Conservation (phyloP, 2,888 invertebrate species). For the Sarcophaga caerulescens region DNA sequence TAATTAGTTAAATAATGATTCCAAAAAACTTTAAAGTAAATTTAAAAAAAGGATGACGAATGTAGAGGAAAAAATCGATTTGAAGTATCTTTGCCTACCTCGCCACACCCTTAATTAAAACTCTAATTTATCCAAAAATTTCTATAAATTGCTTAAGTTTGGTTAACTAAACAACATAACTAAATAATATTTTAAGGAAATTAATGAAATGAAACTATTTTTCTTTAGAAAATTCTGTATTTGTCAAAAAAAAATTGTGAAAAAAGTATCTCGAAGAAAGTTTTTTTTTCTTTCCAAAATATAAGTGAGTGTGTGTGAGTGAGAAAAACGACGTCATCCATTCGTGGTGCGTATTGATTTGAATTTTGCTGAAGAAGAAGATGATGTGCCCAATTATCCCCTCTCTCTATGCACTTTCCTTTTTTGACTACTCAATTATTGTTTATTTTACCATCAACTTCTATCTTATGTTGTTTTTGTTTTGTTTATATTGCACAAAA, state of each 20-base stretch:
- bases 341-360: constrained; percentile 50
- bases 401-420: constrained; percentile 18
- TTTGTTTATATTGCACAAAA: not conserved
- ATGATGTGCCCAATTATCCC: constrained; percentile 36
- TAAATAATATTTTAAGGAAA: not conserved
- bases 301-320: constrained; percentile 39
- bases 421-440: constrained; percentile 10
- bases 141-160: constrained; percentile 18
- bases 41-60: constrained; percentile 1
- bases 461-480: constrained; percentile 6
- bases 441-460: not conserved
- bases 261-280: constrained; percentile 51
- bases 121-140: not conserved
- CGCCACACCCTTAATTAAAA: constrained; percentile 59
- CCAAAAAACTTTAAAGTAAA: not conserved
- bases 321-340: constrained; percentile 62
- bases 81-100: constrained; percentile 13
- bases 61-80: constrained; percentile 39
- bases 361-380: constrained; percentile 17
- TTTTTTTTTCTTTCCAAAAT: constrained; percentile 34
- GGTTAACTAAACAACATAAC: not conserved
- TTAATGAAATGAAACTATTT: not conserved
- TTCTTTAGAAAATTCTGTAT: constrained; percentile 25
- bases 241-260: constrained; percentile 15
- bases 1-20: constrained; percentile 22